phyloP scores from a whole-genome alignment of 2,797 vertebrate species.

The Rhinoraja longicauda region DNA sequence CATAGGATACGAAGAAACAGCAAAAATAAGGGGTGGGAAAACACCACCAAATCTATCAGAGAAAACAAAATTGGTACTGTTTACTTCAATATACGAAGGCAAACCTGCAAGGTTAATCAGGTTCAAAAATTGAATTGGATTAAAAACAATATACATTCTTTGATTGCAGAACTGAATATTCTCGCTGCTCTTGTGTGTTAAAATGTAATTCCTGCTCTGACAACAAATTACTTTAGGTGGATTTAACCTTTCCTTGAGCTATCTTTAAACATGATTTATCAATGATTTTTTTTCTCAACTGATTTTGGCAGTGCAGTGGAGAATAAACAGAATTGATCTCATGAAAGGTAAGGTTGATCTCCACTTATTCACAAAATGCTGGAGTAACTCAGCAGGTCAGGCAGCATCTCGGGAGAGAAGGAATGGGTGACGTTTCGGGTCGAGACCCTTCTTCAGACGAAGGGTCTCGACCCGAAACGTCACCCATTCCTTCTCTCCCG shows the following conservation, averaged over 20 bases:
- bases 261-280: background rate
- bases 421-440: too few relatives aligned
- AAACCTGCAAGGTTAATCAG: background rate
- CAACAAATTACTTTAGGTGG: background rate
- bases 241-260: background rate
- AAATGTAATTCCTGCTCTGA: background rate
- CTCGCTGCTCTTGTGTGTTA: background rate
- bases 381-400: too few relatives aligned
- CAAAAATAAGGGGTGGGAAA: background rate
- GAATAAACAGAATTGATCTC: background rate
- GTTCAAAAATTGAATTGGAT: background rate
- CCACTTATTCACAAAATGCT: too few relatives aligned
- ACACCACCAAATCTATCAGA: background rate
- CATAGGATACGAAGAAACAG: too few relatives aligned
- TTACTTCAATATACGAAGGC: background rate
- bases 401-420: too few relatives aligned
- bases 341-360: background rate
- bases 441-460: too few relatives aligned
- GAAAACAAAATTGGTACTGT: background rate
- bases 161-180: background rate
- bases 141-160: background rate
- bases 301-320: background rate
- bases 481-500: too few relatives aligned
- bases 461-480: too few relatives aligned
- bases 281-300: conserved; percentile 18